Evolutionary conservation across 1,140 invertebrate species (phyloP), one percentile per base, ranked within the genome.

Genomic region (Drosophila pachea): DNA sequence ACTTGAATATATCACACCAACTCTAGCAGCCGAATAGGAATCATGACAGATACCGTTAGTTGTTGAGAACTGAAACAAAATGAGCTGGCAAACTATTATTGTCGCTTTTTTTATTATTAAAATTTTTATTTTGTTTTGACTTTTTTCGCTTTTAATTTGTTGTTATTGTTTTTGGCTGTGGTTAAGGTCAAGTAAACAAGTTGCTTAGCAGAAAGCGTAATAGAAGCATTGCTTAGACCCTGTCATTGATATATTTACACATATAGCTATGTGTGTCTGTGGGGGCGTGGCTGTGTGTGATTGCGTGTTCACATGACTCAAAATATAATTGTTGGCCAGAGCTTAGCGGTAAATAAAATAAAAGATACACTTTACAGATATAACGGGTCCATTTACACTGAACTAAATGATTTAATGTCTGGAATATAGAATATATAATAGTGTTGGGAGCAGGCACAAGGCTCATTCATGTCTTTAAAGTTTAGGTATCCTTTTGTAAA

Each of bases 171-270:
- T 59, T 67, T 62, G 43, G 64, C 54, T 68, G 33, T 65, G 74
- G 74, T 77, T 78, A 82, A 83, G 78, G 78, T 82, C 78, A 82
- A 74, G 74, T 74, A 58, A 63, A 54, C 53, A 65, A 67, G 55
- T 62, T 38, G 43, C 40, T 68, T 54, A 54, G 36, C 36, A 54
- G 9, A 14, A 31, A 9, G 16, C 0, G 4, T 7, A 33, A 7
- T 11, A 4, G 33, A 7, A 35, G 32, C 22, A 49, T 22, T 49
- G 47, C 8, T 47, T 47, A 47, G 45, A 47, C 11, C 8, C 45
- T 47, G 45, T 5, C 45, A 5, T 53, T 55, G 29, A 14, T 12
- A 32, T 22, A 38, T 14, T 7, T 2, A 8, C 16, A 40, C 36
- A 38, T 9, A 38, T 38, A 38, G 11, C 2, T 40, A 9, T 38